Base-by-base conservation (phyloP, 1,140 invertebrate genomes). In the Ips typographus region DNA sequence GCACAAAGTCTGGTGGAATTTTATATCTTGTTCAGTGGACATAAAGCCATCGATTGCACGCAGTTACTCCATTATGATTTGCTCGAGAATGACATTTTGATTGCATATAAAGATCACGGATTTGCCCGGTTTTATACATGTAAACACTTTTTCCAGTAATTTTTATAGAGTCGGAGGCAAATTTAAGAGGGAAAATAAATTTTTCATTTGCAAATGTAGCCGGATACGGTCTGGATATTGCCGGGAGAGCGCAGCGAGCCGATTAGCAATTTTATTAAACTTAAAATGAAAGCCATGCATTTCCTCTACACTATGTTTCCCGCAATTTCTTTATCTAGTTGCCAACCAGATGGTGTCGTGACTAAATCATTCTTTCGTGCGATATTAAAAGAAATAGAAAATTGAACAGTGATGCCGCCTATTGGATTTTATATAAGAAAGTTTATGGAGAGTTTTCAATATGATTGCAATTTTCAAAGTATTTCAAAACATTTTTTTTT, bases 251-350 rank as follows among this genome's bases (percentile, higher is more conserved):
- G 65, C 65, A 52, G 60, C 39, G 37, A 41, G 61, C 55, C 68
- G 68, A 70, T 70, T 70, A 70, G 68, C 68, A 70, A 70, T 70
- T 70, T 70, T 70, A 70, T 70, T 70, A 70, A 70, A 70, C 51
- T 64, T 57, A 70, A 70, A 70, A 70, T 70, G 68, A 70, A 70
- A 70, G 40, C 68, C 68, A 70, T 70, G 71, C 71, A 66, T 72
- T 72, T 69, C 63, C 71, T 59, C 52, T 58, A 60, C 7, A 42
- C 66, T 65, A 72, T 68, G 66, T 69, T 72, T 59, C 60, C 67
- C 66, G 71, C 64, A 72, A 72, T 72, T 72, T 72, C 71, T 72
- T 72, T 70, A 72, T 72, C 68, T 68, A 65, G 62, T 66, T 62
- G 71, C 43, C 60, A 68, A 57, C 62, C 71, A 70, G 71, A 70